Base-by-base conservation (phyloP, 2,888 invertebrate species). In the Criorhina ranunculi region DNA sequence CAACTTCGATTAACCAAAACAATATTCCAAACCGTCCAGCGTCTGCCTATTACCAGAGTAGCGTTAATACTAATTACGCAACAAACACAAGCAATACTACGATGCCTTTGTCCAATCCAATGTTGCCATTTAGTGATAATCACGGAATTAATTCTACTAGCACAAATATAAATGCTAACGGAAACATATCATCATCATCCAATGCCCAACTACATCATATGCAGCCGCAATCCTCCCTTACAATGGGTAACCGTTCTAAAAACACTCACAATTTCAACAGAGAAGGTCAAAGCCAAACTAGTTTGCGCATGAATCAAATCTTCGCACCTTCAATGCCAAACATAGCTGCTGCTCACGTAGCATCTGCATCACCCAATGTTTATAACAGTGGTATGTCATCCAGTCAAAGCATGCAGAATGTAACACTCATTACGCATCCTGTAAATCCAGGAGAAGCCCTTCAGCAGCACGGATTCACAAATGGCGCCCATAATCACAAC, bases 251-350 rank as follows among this genome's bases (percentile, higher is more conserved):
- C 87, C 90, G 91, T 53, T 88, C 89, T 15, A 91, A 90, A 57
- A 89, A 87, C 35, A 89, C 89, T 33, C 90, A 89, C 67, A 90
- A 90, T 70, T 92, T 92, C 64, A 90, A 89, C 62, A 88, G 90
- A 37, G 91, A 90, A 49, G 87, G 87, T 69, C 90, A 90, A 69
- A 80, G 79, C 5, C 90, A 89, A 40, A 91, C 90, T 31, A 90
- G 90, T 76, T 80, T 91, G 33, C 90, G 92, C 31, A 89, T 91
- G 87, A 91, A 91, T 78, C 91, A 91, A 87, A 90, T 92, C 89
- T 88, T 92, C 90, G 92, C 92, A 11, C 92, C 92, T 0, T 92
- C 92, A 7, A 92, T 92, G 92, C 92, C 92, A 29, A 92, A 92
- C 82, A 92, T 92, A n/a, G 60, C 90, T 87, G 77, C 89, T 88